Base-by-base conservation (phyloP, 92 coral and sea anemone species). In the Porites rus region DNA sequence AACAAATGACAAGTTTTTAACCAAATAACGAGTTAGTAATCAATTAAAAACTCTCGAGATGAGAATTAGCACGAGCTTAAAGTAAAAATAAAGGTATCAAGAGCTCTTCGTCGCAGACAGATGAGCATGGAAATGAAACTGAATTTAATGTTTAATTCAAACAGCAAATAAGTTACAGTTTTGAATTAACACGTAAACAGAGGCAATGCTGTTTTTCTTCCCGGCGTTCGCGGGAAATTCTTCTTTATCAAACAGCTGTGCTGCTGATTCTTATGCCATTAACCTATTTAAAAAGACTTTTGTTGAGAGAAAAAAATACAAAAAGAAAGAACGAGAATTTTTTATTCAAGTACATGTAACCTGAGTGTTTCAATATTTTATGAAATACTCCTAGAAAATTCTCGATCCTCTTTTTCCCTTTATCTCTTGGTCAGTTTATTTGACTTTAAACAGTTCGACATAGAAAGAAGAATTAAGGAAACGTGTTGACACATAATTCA, bases 221-320 rank as follows among this genome's bases (percentile, higher is more conserved):
- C 18, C 63, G 66, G 69, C 52, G 65, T 58, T 73, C 80, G 87
- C 87, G 87, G 87, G 87, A 83, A 83, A 63, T 46, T 83, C 50
- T 38, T 19, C 77, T 10, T 43, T 59, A 28, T 56, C 31, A 8
- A 71, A 31, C 86, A 81, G 86, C 77, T 81, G 86, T 59, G 86
- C 18, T 10, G 7, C 51, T 52, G 22, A 17, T 69, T 67, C 52
- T 58, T 53, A n/a, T 13, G 53, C 77, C 75, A 70, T 81, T 81
- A n/a, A 81, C 64, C 51, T 56, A 24, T 50, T 13, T 75, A 18
- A 21, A 54, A 54, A 75, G 65, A 75, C 17, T 5, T 65, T 75
- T 75, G 76, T 75, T 13, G 8, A 75, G 16, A 12, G 17, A 56
- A 56, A 56, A 56, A 56, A 10, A 71, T 13, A 81, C 31, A 22